These are phyloP conservation scores for Acipenser transmontanus DNA, from an alignment of 2,797 vertebrate genomes.

Conservation along the genomic window DNA sequence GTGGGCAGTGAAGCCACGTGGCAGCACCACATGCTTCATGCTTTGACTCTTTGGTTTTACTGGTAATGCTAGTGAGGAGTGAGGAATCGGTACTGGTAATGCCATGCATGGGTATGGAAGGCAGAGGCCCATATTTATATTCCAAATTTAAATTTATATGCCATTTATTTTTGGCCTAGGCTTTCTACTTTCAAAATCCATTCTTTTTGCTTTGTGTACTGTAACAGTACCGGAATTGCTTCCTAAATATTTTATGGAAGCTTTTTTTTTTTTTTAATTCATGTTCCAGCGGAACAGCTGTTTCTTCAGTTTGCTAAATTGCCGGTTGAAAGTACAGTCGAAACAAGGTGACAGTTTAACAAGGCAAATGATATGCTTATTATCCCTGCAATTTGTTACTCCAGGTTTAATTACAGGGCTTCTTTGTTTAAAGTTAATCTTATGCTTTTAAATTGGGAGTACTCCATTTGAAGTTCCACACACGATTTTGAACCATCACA, in stretches of 20 bases:
- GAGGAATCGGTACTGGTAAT: no score
- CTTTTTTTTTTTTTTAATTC: not conserved
- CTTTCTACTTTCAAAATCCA: not conserved
- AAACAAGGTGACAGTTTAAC: no score
- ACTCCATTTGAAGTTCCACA: not conserved
- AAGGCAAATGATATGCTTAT: not conserved
- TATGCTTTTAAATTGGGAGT: not conserved
- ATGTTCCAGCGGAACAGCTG: not conserved
- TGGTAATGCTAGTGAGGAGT: no score
- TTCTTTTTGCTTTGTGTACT: not conserved
- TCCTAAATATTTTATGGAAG: not conserved
- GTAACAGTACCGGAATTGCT: not conserved
- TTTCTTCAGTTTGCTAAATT: not conserved
- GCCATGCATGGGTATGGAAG: no score
- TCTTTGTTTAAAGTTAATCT: not conserved
- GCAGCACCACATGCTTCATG: no score
- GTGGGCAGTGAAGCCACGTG: no score
- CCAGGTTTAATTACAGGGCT: not conserved
- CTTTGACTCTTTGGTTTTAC: no score
- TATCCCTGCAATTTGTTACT: slow-evolving; percentile 1
- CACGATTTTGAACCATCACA: not conserved
- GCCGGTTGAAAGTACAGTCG: no score
- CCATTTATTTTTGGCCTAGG: no score
- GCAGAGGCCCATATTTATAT: no score
- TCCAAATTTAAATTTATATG: no score